phyloP scores from a whole-genome alignment of 2,113 vertebrate genomes.

The Eulemur rufifrons region DNA sequence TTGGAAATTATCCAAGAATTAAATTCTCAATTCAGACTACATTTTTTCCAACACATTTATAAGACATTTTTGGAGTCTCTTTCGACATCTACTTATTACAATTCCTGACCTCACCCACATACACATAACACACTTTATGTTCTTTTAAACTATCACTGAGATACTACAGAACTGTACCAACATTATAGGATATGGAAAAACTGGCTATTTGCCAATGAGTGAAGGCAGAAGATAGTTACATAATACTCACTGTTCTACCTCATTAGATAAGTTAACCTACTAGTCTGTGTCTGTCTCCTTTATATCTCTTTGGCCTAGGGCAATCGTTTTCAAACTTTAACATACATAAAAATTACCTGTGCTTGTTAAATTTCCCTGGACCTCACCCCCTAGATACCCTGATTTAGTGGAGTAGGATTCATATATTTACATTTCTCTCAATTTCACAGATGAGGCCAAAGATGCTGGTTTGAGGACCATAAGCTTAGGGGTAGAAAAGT shows the following conservation, averaged over 20 bases:
- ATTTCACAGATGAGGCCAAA: not conserved
- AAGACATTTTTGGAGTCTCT: not conserved
- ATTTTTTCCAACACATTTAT: not conserved
- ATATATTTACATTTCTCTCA: not conserved
- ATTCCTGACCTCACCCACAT: not conserved
- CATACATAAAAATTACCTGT: not conserved
- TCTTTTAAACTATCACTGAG: not conserved
- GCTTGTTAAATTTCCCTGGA: not conserved
- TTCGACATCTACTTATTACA: not conserved
- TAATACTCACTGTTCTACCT: not conserved
- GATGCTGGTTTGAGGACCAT: not conserved
- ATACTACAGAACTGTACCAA: not conserved
- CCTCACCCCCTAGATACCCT: not conserved
- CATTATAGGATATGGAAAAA: not conserved
- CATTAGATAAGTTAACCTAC: not conserved
- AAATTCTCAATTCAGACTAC: constrained; percentile 8
- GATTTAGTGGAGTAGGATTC: not conserved
- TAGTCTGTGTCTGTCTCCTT: not conserved
- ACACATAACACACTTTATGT: not conserved
- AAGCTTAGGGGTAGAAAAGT: not conserved
- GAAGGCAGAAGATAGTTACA: not conserved
- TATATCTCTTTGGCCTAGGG: not conserved
- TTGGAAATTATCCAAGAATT: constrained; percentile 45
- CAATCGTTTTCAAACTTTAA: not conserved
- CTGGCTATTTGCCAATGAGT: not conserved